Evolutionary conservation across 2,797 vertebrate genomes (phyloP).

Genomic region (Acanthis flammea): DNA sequence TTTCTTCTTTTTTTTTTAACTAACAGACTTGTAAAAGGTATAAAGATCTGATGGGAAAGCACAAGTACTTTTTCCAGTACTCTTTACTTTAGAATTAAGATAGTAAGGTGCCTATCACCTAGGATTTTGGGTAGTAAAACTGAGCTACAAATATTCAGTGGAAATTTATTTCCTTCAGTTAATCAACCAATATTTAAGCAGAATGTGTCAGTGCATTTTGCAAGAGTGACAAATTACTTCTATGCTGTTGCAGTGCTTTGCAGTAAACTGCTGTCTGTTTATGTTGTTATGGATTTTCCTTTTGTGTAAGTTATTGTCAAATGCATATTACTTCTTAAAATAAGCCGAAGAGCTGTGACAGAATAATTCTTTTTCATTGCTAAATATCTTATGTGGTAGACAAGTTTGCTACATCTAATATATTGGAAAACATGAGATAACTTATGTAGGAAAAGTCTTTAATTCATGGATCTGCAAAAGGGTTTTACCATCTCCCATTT

Average conservation of each 20-base stretch:
- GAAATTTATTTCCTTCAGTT: not conserved
- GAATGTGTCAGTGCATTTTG: not conserved
- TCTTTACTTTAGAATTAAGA: not conserved
- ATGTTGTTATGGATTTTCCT: not conserved
- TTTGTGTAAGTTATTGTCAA: not conserved
- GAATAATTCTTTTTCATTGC: not conserved
- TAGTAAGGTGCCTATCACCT: not conserved
- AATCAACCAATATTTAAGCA: conserved; percentile 30
- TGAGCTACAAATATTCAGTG: not conserved
- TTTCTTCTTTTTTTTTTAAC: not conserved
- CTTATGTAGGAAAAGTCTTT: not conserved
- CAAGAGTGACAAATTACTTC: not conserved
- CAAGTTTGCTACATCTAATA: not conserved
- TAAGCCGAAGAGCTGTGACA: not conserved
- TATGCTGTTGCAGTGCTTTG: not conserved
- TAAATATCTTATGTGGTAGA: not conserved
- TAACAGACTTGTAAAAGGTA: not conserved
- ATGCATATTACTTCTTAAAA: not conserved
- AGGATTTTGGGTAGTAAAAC: not conserved
- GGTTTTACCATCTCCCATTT: not conserved
- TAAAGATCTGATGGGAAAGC: not conserved
- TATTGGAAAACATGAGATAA: not conserved
- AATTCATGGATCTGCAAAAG: not conserved
- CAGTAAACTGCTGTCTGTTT: not conserved
- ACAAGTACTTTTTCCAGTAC: not conserved